These are phyloP conservation scores for Zosterops japonicus DNA, from an alignment of 2,113 vertebrate species.

Conservation along the genomic window DNA sequence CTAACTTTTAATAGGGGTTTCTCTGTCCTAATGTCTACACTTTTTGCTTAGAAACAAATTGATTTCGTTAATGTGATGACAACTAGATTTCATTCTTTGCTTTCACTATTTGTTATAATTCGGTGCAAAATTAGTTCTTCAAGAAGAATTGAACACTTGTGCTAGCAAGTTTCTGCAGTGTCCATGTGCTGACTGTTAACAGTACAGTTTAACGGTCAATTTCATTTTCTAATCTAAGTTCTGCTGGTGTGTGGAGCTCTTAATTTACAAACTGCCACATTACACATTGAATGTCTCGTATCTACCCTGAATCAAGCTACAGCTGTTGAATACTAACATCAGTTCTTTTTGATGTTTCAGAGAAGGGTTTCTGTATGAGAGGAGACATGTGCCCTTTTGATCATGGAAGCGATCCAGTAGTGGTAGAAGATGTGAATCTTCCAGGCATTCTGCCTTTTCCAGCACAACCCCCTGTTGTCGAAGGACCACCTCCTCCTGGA, in stretches of 20 bases:
- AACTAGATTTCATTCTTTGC: not conserved
- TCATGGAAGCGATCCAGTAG: conserved; percentile 96
- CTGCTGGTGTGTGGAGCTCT: not conserved
- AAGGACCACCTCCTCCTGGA: conserved; percentile 88
- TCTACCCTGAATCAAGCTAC: not conserved
- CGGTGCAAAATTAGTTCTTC: not conserved
- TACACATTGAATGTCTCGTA: not conserved
- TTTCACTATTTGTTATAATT: not conserved
- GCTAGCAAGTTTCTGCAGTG: not conserved
- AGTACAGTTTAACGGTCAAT: not conserved
- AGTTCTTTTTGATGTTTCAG: conserved; percentile 69
- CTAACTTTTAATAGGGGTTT: not conserved
- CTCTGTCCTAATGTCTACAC: not conserved
- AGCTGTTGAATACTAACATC: not conserved
- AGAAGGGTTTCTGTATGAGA: conserved; percentile 98
- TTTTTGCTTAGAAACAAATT: not conserved
- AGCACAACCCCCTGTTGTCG: conserved; percentile 88
- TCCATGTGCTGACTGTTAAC: not conserved
- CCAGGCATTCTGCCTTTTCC: conserved; percentile 95
- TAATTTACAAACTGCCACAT: not conserved
- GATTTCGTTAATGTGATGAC: not conserved
- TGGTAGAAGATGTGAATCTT: conserved; percentile 96
- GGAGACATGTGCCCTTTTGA: conserved; percentile 98
- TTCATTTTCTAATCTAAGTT: not conserved
- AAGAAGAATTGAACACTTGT: not conserved